Percentiles rank a stretch among this genome's conserved stretches.
Conservation (phyloP, 2,113 vertebrate genomes). For the Oreochromis aureus region DNA sequence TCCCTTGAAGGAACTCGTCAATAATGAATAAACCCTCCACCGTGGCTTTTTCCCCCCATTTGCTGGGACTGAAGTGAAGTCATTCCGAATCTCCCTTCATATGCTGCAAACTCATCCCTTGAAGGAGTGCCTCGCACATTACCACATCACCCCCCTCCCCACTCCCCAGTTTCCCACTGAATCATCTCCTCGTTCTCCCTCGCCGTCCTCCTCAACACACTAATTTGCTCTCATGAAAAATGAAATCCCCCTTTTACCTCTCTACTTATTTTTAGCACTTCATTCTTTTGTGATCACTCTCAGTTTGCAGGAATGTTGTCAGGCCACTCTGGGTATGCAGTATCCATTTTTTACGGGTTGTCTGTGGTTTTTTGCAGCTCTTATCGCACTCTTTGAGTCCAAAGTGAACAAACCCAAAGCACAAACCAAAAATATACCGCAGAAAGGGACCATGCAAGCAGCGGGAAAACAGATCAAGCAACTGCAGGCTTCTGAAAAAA, state of each 20-base stretch:
- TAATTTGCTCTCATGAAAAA: conserved; percentile 47
- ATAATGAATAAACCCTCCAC: conserved; percentile 11
- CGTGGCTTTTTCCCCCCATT: not conserved
- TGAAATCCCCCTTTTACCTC: not conserved
- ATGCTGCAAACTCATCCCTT: not conserved
- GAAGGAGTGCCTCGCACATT: not conserved
- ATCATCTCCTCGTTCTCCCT: not conserved
- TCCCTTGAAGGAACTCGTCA: not conserved
- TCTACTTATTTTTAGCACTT: not conserved
- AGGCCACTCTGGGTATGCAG: not conserved
- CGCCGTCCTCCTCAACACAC: not conserved
- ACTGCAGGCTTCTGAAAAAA: not conserved
- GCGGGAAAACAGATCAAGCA: not conserved
- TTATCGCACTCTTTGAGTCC: not conserved
- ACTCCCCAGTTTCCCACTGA: not conserved
- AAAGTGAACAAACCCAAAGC: not conserved
- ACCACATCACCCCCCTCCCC: not conserved
- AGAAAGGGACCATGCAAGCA: not conserved
- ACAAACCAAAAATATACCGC: not conserved
- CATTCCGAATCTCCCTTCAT: not conserved
- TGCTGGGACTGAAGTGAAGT: not conserved
- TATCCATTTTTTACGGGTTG: not conserved
- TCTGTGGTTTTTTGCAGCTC: not conserved
- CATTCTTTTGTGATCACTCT: not conserved
- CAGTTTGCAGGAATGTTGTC: not conserved